phyloP scores from a whole-genome alignment of 2,888 invertebrate species.

The Argyresthia albistria region DNA sequence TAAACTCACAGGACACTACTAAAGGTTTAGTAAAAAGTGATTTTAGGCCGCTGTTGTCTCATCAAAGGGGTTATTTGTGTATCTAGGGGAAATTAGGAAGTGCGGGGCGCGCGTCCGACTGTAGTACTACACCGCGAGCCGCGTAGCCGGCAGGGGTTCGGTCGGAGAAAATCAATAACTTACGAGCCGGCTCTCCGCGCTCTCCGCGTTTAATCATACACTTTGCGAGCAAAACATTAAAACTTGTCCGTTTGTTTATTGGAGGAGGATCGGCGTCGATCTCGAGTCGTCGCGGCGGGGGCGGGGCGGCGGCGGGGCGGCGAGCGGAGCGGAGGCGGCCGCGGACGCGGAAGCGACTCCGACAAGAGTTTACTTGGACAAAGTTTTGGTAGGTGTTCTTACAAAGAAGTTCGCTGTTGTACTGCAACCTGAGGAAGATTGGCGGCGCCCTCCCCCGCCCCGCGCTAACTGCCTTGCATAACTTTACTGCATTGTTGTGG shows the following conservation, averaged over 20 bases:
- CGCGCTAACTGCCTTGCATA: slow-evolving; percentile 32
- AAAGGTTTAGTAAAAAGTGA: slow-evolving; percentile 27
- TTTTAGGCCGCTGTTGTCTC: slow-evolving; percentile 26
- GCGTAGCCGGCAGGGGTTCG: slow-evolving; percentile 62
- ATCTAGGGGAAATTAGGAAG: slow-evolving; percentile 30
- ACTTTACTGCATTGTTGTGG: slow-evolving; percentile 61
- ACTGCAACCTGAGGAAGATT: slow-evolving; percentile 61
- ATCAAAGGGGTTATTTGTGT: not conserved
- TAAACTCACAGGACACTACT: slow-evolving; percentile 28
- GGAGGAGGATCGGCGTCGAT: slow-evolving; percentile 45
- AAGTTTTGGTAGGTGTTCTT: slow-evolving; percentile 68
- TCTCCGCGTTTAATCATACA: slow-evolving; percentile 73
- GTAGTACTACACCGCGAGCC: slow-evolving; percentile 47
- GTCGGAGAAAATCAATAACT: slow-evolving; percentile 73
- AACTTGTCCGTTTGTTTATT: slow-evolving; percentile 72
- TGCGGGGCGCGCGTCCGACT: slow-evolving; percentile 35
- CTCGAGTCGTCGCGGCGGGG: slow-evolving; percentile 11
- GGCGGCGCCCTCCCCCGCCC: slow-evolving; percentile 34
- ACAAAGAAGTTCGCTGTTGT: slow-evolving; percentile 64
- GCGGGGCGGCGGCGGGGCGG: slow-evolving; percentile 20
- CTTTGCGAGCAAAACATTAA: slow-evolving; percentile 73
- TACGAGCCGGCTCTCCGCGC: slow-evolving; percentile 71
- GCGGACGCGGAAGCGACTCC: slow-evolving; percentile 28
- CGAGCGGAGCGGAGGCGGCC: slow-evolving; percentile 26
- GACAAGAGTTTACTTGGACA: slow-evolving; percentile 60